These are phyloP conservation scores for Proisotoma minuta DNA, from an alignment of 2,888 invertebrate species.

Conservation along the genomic window DNA sequence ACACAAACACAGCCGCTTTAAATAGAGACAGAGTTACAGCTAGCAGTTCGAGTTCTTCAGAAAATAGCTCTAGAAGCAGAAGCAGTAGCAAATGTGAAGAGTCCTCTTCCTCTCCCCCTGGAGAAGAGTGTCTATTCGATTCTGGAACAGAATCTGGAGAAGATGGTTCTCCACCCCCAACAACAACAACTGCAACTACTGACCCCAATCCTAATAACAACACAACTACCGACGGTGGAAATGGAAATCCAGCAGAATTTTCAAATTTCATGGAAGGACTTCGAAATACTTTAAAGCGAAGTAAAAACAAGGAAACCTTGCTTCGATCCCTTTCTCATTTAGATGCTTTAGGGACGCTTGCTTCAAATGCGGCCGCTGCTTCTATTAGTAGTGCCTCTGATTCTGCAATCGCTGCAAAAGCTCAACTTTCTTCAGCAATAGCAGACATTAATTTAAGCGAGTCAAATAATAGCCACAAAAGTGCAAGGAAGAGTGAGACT, in stretches of 20 bases:
- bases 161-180: constrained; percentile 51
- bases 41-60: not conserved
- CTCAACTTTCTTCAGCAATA: not conserved
- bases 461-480: not conserved
- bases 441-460: not conserved
- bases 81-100: constrained; percentile 8
- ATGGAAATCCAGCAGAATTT: constrained; percentile 37
- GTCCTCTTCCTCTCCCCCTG: constrained; percentile 19
- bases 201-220: not conserved
- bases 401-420: not conserved
- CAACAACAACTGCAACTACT: not conserved
- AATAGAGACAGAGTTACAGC: not conserved
- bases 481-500: not conserved
- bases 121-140: constrained; percentile 55
- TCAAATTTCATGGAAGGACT: constrained; percentile 48
- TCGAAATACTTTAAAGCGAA: constrained; percentile 54
- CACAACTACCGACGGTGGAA: not conserved
- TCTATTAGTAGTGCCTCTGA: not conserved
- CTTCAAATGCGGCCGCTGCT: constrained; percentile 50
- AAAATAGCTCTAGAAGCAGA: constrained; percentile 17
- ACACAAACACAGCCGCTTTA: constrained; percentile 6
- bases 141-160: constrained; percentile 68
- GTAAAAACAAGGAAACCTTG: constrained; percentile 17
- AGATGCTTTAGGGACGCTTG: not conserved
- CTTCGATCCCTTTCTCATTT: constrained; percentile 11